Evolutionary conservation across 2,113 vertebrate species (phyloP).

Genomic region (Panthera leo): DNA sequence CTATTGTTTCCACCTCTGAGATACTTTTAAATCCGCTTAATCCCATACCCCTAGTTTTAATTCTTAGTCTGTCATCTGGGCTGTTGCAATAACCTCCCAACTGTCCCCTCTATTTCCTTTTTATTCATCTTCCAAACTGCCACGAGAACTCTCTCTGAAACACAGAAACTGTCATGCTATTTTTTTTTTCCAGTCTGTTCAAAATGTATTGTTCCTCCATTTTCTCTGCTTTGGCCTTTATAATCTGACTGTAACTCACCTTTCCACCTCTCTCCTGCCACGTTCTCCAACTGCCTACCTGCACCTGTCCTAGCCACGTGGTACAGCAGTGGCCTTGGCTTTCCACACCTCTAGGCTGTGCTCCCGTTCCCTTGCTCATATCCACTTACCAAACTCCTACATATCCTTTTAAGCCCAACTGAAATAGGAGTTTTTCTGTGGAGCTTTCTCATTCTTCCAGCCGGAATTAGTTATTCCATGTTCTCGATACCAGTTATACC

Average conservation of each 20-base stretch:
- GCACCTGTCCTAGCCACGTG: accelerated
- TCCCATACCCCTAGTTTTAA: background rate
- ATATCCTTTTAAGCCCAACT: background rate
- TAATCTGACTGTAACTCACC: background rate
- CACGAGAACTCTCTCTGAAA: background rate
- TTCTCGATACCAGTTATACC: background rate
- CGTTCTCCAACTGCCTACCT: background rate
- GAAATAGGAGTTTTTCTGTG: background rate
- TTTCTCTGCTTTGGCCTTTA: background rate
- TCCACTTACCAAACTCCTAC: background rate
- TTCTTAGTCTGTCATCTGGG: background rate
- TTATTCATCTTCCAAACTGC: background rate
- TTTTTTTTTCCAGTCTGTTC: background rate
- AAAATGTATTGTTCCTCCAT: background rate
- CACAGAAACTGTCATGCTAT: background rate
- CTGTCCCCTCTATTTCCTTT: background rate
- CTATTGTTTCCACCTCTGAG: background rate
- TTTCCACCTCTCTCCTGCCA: background rate
- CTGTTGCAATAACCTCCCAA: background rate
- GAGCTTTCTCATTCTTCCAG: background rate
- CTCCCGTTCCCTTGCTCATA: background rate
- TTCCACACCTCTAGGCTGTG: background rate
- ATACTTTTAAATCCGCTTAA: background rate
- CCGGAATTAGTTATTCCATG: background rate
- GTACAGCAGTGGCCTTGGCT: accelerated